These are phyloP conservation scores for Antheraea pernyi DNA, from an alignment of 1,140 invertebrate species.

Conservation along the genomic window DNA sequence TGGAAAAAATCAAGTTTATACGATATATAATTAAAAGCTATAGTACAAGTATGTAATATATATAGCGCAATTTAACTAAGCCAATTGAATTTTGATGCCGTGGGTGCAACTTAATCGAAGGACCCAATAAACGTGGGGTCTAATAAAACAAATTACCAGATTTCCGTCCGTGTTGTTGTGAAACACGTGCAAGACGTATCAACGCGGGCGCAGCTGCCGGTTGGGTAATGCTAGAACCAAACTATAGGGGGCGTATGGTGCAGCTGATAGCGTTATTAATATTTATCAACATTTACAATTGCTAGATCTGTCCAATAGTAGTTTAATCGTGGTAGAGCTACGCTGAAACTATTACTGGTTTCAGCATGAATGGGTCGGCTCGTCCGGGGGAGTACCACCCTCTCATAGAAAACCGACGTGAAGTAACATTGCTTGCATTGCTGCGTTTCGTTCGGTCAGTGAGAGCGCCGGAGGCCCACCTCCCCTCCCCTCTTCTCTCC, in stretches of 20 bases:
- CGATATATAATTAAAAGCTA: not conserved
- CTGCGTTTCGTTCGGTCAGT: too few relatives aligned
- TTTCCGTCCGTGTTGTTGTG: conserved; percentile 13
- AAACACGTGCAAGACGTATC: conserved; percentile 17
- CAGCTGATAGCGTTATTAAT: not conserved
- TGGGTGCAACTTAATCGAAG: conserved; percentile 6
- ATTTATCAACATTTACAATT: not conserved
- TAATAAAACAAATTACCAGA: conserved; percentile 8
- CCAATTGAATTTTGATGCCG: conserved; percentile 1
- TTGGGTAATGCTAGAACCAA: conserved; percentile 16
- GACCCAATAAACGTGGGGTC: conserved; percentile 9
- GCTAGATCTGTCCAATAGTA: too few relatives aligned
- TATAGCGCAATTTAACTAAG: not conserved
- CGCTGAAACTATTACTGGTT: too few relatives aligned
- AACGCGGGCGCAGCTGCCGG: conserved; percentile 19
- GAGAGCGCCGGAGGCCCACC: too few relatives aligned
- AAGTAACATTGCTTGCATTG: too few relatives aligned
- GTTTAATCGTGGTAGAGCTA: too few relatives aligned
- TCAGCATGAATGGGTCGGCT: too few relatives aligned
- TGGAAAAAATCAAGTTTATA: not conserved
- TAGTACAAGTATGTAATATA: not conserved
- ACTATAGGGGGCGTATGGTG: not conserved
- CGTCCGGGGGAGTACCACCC: too few relatives aligned
- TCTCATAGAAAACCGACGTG: too few relatives aligned
- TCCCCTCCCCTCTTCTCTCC: too few relatives aligned